phyloP scores from a whole-genome alignment of 2,113 vertebrate species.

The Trogon melanurus region DNA sequence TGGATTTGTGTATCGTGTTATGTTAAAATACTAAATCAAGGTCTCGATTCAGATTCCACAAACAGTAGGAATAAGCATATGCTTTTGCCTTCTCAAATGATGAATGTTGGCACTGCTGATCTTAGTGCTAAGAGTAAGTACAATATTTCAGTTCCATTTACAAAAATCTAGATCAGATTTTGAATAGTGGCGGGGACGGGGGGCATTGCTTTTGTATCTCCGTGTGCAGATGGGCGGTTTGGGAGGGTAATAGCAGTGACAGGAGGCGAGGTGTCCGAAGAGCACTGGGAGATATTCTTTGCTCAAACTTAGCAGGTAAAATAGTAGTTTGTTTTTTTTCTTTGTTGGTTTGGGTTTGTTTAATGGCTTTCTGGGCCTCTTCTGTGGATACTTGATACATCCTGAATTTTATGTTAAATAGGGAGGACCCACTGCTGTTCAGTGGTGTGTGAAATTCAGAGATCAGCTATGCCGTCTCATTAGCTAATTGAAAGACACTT shows the following conservation, averaged over 20 bases:
- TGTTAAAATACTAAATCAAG: not conserved
- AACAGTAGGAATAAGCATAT: not conserved
- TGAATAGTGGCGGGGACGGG: not conserved
- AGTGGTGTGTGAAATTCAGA: not conserved
- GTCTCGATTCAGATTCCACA: not conserved
- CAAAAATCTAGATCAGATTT: not conserved
- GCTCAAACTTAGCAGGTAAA: not conserved
- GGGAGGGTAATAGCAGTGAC: not conserved
- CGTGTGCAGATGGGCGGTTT: not conserved
- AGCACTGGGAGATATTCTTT: not conserved
- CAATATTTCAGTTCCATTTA: not conserved
- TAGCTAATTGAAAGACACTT: not conserved
- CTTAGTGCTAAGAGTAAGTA: not conserved
- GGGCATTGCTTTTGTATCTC: not conserved
- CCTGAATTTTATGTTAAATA: not conserved
- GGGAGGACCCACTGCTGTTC: not conserved
- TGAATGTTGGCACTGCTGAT: not conserved
- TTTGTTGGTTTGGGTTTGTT: not conserved
- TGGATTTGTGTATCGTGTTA: accelerated
- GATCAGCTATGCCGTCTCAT: not conserved
- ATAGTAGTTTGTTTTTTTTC: not conserved
- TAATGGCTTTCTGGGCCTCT: not conserved
- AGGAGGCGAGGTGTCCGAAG: not conserved
- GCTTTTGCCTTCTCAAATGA: not conserved
- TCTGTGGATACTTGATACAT: not conserved